These are phyloP conservation scores for Pelobates fuscus DNA, from an alignment of 2,113 vertebrate genomes.

Conservation along the genomic window DNA sequence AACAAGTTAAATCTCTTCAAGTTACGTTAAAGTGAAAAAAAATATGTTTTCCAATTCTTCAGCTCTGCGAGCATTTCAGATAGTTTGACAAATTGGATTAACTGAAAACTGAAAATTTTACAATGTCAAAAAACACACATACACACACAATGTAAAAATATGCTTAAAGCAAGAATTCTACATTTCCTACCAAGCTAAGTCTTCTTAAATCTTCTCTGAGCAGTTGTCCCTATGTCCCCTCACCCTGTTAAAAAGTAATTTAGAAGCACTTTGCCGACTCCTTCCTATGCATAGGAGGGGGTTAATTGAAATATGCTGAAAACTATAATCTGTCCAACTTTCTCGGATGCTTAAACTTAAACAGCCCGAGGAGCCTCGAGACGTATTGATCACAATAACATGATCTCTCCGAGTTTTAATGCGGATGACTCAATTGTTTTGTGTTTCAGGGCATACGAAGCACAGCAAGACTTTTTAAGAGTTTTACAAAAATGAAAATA, in stretches of 20 bases:
- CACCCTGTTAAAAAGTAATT: neutral
- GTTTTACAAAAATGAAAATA: neutral
- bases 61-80: too few relatives aligned
- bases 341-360: conserved; percentile 42
- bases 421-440: conserved; percentile 42
- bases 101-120: too few relatives aligned
- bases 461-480: conserved; percentile 26
- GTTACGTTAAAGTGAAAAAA: too few relatives aligned
- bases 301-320: conserved; percentile 45
- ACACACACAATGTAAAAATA: neutral
- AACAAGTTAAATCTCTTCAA: too few relatives aligned
- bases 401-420: conserved; percentile 29
- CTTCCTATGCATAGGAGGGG: conserved; percentile 4
- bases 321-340: conserved; percentile 34
- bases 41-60: too few relatives aligned
- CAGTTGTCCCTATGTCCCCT: neutral
- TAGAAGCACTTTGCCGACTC: neutral
- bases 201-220: neutral
- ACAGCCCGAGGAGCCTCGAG: conserved; percentile 37
- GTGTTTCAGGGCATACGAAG: conserved; percentile 44
- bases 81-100: too few relatives aligned
- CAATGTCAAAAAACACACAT: too few relatives aligned
- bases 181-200: neutral
- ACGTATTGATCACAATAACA: conserved; percentile 46
- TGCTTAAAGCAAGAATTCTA: neutral